phyloP scores from a whole-genome alignment of 2,113 vertebrate species.

The Paradoxurus hermaphroditus region DNA sequence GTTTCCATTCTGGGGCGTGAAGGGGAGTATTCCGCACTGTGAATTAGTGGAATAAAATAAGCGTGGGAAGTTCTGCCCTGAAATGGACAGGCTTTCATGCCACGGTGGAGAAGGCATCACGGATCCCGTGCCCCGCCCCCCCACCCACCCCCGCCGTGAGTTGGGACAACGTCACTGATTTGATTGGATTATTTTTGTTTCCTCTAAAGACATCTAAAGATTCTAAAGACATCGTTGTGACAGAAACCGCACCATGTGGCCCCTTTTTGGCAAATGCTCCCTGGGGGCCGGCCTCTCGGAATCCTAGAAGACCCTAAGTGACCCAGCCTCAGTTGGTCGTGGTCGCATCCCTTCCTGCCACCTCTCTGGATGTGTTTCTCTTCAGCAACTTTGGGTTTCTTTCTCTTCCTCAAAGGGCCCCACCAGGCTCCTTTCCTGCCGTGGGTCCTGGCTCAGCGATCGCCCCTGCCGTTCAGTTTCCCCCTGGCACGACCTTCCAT shows the following conservation, averaged over 20 bases:
- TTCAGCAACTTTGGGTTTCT: background rate
- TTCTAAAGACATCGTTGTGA: background rate
- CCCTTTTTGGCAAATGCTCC: background rate
- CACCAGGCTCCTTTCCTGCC: background rate
- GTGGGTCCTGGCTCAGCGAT: background rate
- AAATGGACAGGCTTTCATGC: background rate
- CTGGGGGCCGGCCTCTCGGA: background rate
- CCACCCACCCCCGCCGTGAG: too few relatives aligned
- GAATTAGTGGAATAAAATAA: too few relatives aligned
- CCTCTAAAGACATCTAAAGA: background rate
- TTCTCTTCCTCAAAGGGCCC: background rate
- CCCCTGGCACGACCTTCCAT: background rate
- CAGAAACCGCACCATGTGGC: background rate
- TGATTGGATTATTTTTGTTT: background rate
- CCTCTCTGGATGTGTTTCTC: background rate
- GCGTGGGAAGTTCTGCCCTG: too few relatives aligned
- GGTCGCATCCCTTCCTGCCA: too few relatives aligned
- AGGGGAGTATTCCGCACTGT: background rate
- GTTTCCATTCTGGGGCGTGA: background rate
- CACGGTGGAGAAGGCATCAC: accelerated
- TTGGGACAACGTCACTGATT: background rate
- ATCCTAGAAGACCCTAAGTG: accelerated
- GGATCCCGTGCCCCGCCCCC: background rate
- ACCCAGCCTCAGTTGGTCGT: background rate
- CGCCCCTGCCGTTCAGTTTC: background rate